These are phyloP conservation scores for Silurus meridionalis DNA, from an alignment of 2,113 vertebrate genomes.

Conservation along the genomic window DNA sequence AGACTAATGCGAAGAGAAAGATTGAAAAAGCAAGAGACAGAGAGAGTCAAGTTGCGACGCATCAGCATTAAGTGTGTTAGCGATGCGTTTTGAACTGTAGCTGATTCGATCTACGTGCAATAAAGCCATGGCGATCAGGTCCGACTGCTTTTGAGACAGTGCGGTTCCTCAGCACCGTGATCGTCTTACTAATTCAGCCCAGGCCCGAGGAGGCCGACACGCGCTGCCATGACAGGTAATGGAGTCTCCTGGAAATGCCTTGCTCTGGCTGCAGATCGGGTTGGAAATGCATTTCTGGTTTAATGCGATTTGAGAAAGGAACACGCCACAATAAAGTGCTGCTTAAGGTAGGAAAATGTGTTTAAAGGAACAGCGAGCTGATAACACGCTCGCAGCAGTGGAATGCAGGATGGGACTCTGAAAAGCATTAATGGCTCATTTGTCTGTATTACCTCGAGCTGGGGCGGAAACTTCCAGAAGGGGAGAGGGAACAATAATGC, in stretches of 20 bases:
- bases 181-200: slow-evolving; percentile 73
- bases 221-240: slow-evolving; percentile 73
- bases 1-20: slow-evolving; percentile 31
- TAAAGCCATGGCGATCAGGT: slow-evolving; percentile 71
- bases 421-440: slow-evolving; percentile 74
- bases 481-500: slow-evolving; percentile 67
- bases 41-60: slow-evolving; percentile 75
- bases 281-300: slow-evolving; percentile 74
- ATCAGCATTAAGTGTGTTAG: slow-evolving; percentile 73
- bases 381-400: slow-evolving; percentile 67
- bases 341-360: slow-evolving; percentile 72
- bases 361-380: slow-evolving; percentile 67
- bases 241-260: slow-evolving; percentile 68
- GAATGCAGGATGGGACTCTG: slow-evolving; percentile 68
- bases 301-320: slow-evolving; percentile 75
- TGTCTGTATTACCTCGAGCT: slow-evolving; percentile 70
- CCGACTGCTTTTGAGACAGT: slow-evolving; percentile 69
- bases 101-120: slow-evolving; percentile 74
- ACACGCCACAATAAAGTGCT: slow-evolving; percentile 82
- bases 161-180: slow-evolving; percentile 61
- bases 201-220: slow-evolving; percentile 53
- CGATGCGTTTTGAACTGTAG: slow-evolving; percentile 62
- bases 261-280: slow-evolving; percentile 66
- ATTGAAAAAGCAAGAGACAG: slow-evolving; percentile 42
- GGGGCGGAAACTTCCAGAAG: slow-evolving; percentile 63